Conservation (phyloP, 1,140 invertebrate genomes). For the Helicoverpa zea region DNA sequence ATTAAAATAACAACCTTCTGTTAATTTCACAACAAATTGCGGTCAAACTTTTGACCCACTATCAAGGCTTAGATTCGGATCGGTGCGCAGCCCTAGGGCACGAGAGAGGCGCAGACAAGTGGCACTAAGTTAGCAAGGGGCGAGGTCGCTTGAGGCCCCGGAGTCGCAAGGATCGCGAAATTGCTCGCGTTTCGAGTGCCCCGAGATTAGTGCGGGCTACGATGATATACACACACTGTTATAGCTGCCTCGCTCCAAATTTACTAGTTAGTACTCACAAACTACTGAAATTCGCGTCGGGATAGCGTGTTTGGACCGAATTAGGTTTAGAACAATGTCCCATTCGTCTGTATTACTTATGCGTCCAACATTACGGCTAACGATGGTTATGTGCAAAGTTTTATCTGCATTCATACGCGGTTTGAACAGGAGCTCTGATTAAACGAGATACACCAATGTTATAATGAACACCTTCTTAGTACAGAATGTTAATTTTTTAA, state of each 20-base stretch:
- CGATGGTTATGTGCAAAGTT: not conserved
- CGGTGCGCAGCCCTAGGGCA: conserved; percentile 8
- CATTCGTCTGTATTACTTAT: conserved; percentile 31
- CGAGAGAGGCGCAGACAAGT: conserved; percentile 50
- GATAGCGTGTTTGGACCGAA: conserved; percentile 22
- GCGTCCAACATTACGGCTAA: not conserved
- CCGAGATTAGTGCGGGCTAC: conserved; percentile 25
- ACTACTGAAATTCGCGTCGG: conserved; percentile 25
- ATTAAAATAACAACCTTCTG: not conserved
- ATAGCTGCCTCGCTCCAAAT: conserved; percentile 4
- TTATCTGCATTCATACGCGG: conserved; percentile 1
- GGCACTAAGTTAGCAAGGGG: conserved; percentile 53
- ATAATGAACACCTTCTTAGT: not conserved
- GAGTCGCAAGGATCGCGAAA: conserved; percentile 44
- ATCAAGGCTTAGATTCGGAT: not conserved
- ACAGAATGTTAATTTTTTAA: conserved; percentile 29
- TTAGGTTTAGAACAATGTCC: conserved; percentile 30
- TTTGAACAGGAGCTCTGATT: not conserved
- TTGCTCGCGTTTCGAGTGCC: conserved; percentile 40
- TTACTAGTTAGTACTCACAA: conserved; percentile 25
- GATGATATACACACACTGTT: conserved; percentile 21
- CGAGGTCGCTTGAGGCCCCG: conserved; percentile 12
- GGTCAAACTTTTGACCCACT: not conserved
- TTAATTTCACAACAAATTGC: not conserved
- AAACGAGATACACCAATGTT: conserved; percentile 3